phyloP scores from a whole-genome alignment of 1,140 invertebrate species.

The Chymomyza costata region DNA sequence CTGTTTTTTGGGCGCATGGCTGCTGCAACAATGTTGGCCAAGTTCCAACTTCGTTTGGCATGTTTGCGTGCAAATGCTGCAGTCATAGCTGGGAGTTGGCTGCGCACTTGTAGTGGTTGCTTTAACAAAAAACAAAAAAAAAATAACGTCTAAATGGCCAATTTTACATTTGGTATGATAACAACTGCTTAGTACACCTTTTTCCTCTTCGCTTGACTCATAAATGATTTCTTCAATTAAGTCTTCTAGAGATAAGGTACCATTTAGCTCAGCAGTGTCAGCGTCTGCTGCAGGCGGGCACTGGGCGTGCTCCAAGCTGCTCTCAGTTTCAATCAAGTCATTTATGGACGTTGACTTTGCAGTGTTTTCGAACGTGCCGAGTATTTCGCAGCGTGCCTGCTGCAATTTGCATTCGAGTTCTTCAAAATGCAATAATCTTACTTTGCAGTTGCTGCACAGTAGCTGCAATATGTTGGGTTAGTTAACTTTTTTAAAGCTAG shows the following conservation, averaged over 20 bases:
- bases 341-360: neutral
- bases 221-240: too few species aligned
- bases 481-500: too few species aligned
- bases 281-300: neutral
- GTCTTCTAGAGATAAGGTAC: too few species aligned
- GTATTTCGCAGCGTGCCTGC: conserved; percentile 6
- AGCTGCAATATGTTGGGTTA: conserved; percentile 4
- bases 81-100: too few species aligned
- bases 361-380: neutral
- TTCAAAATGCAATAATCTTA: conserved; percentile 21
- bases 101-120: too few species aligned
- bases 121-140: too few species aligned
- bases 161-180: too few species aligned
- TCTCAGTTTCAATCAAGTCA: neutral
- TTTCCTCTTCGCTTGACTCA: too few species aligned
- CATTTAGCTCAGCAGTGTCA: too few species aligned
- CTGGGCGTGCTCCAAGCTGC: neutral
- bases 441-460: conserved; percentile 28
- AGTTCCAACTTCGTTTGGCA: conserved; percentile 78
- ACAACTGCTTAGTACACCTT: too few species aligned
- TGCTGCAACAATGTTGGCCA: neutral
- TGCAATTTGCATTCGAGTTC: conserved; percentile 4
- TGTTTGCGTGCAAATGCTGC: conserved; percentile 54
- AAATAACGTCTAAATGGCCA: too few species aligned
- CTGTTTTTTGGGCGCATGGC: conserved; percentile 78